Percentiles rank a stretch among this genome's conserved stretches.
phyloP scores from a whole-genome alignment of 1,140 invertebrate genomes.

The Drosophila pruinosa region DNA sequence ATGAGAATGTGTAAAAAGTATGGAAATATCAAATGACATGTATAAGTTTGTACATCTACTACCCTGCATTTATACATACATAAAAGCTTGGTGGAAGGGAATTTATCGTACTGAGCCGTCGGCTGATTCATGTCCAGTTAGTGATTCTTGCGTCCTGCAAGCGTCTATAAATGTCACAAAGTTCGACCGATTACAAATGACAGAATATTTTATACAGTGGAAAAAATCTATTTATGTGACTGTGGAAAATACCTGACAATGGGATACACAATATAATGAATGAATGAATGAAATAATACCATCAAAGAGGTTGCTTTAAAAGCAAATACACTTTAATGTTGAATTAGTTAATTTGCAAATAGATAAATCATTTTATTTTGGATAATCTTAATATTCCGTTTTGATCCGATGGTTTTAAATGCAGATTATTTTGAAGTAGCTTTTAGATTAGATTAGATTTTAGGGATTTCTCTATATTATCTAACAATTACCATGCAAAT shows the following conservation, averaged over 20 bases:
- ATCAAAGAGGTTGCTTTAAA: not conserved
- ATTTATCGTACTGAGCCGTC: constrained; percentile 25
- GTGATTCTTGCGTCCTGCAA: constrained; percentile 36
- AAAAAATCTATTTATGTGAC: constrained; percentile 28
- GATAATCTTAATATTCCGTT: not conserved
- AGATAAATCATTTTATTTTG: no score
- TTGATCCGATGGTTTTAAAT: not conserved
- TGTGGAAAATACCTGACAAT: not conserved
- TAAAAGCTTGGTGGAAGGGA: constrained; percentile 18
- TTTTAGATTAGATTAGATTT: not conserved
- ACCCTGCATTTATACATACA: no score
- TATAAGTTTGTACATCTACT: constrained; percentile 31
- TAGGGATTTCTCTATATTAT: not conserved
- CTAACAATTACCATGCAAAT: not conserved
- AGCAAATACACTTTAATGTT: not conserved
- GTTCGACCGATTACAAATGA: constrained; percentile 71
- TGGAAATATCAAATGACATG: constrained; percentile 68
- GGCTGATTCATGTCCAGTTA: not conserved
- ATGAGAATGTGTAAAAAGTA: constrained; percentile 46
- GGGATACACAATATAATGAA: no score
- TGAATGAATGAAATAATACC: no score
- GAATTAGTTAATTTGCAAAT: not conserved
- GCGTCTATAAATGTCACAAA: constrained; percentile 72
- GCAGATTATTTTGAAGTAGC: not conserved
- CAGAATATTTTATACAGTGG: constrained; percentile 36